Conservation (phyloP, 2,888 invertebrate genomes). For the Papilio gigon region DNA sequence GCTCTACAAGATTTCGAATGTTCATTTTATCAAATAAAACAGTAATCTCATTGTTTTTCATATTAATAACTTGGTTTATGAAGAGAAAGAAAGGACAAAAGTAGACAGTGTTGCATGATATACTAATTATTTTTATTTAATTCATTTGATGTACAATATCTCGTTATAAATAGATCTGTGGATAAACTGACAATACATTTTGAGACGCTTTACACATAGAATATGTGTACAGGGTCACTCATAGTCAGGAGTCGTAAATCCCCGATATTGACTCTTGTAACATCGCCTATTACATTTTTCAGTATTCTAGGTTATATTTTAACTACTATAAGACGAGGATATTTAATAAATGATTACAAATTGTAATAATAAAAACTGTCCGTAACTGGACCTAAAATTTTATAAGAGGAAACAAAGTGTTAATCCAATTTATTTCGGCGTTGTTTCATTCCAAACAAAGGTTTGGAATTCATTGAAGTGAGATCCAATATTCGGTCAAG, state of each 20-base stretch:
- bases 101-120: too few relatives aligned
- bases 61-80: background rate
- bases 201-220: too few relatives aligned
- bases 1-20: background rate
- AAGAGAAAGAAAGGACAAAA: too few relatives aligned
- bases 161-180: too few relatives aligned
- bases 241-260: too few relatives aligned
- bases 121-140: too few relatives aligned
- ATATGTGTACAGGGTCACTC: too few relatives aligned
- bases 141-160: too few relatives aligned
- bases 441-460: slow-evolving; percentile 34
- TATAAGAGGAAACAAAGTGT: slow-evolving; percentile 1
- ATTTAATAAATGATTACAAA: background rate
- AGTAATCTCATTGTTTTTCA: background rate
- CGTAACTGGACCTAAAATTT: background rate
- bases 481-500: slow-evolving; percentile 64
- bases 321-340: too few relatives aligned
- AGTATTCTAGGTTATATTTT: background rate
- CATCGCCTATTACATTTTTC: too few relatives aligned
- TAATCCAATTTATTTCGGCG: slow-evolving; percentile 26
- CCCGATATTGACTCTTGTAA: background rate
- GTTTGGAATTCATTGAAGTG: slow-evolving; percentile 34
- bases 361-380: background rate
- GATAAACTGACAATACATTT: too few relatives aligned
- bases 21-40: background rate